Base-by-base conservation (phyloP, 1,140 invertebrate species). In the Orussus abietinus region DNA sequence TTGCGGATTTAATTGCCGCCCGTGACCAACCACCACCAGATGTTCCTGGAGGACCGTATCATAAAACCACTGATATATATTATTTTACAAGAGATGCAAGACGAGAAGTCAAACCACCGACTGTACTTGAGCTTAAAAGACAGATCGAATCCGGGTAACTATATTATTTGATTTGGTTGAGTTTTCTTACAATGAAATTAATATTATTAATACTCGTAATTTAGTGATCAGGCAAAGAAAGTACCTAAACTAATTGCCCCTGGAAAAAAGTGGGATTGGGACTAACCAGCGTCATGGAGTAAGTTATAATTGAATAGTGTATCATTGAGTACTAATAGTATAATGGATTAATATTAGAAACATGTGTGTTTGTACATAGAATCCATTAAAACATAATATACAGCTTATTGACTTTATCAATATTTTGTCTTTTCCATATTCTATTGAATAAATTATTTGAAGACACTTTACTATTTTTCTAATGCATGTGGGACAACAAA, bases 41-140 rank as follows among this genome's bases (percentile, higher is more conserved):
- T 30, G 51, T 93, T 18, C 89, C 90, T 10, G 82, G 80, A 36
- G 90, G 90, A 21, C 79, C 82, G 2, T 72, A 80, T 34, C 82
- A 88, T 63, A 81, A 81, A 70, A 76, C 84, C 30, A 79, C 80
- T 28, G 76, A 77, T 42, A 90, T 92, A 62, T 90, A 90, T 59
- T 94, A 93, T 56, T 86, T 74, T 52, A 69, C 69, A 1, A 77
- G 88, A 55, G 90, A 93, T 77, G 85, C 66, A 0, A 78, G 90
- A 45, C 72, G 85, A 39, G 81, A 86, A 64, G 80, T 86, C 9
- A 44, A 61, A 30, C 88, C 85, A 9, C 87, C 89, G 7, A 49
- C 76, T 22, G 69, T 82, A 39, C 45, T 87, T 31, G 72, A n/a
- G n/a, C n/a, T n/a, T n/a, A n/a, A n/a, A n/a, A n/a, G n/a, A n/a